A percentile compares a stretch with the other conserved stretches of the same genome.
Conservation (phyloP, 2,888 invertebrate species). For the Callimorpha dominula region DNA sequence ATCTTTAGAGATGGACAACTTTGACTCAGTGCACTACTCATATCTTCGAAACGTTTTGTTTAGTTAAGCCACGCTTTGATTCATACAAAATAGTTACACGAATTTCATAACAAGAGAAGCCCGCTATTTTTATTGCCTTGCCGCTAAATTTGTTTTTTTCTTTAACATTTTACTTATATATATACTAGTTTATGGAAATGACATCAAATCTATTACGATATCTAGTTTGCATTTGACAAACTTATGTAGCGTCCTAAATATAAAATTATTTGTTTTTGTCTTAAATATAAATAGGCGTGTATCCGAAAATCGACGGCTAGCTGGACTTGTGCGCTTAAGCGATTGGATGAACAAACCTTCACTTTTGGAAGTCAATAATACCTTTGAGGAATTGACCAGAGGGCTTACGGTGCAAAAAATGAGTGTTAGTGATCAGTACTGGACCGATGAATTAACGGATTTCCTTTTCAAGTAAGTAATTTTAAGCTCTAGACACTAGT, state of each 20-base stretch:
- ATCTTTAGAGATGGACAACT: too few species aligned
- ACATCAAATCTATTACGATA: too few species aligned
- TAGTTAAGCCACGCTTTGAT: too few species aligned
- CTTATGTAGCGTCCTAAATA: not conserved
- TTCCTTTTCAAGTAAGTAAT: conserved; percentile 76
- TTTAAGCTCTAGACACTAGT: not conserved
- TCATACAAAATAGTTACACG: too few species aligned
- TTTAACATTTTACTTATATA: too few species aligned
- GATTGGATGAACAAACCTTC: conserved; percentile 90
- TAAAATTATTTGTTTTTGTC: not conserved
- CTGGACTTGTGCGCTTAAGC: conserved; percentile 88
- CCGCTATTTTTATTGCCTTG: too few species aligned
- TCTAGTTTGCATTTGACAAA: too few species aligned
- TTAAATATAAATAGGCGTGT: conserved; percentile 79
- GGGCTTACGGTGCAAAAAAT: conserved; percentile 93
- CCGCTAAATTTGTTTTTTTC: too few species aligned
- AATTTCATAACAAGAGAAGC: too few species aligned
- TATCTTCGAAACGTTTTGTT: too few species aligned
- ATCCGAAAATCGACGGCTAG: conserved; percentile 84
- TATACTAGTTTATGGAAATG: too few species aligned
- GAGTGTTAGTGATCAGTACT: conserved; percentile 91
- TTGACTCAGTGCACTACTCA: too few species aligned
- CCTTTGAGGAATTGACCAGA: conserved; percentile 91
- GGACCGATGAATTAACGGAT: conserved; percentile 90
- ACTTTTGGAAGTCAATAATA: conserved; percentile 88